Evolutionary conservation across 2,888 invertebrate species (phyloP).

Genomic region (Seira musarum): DNA sequence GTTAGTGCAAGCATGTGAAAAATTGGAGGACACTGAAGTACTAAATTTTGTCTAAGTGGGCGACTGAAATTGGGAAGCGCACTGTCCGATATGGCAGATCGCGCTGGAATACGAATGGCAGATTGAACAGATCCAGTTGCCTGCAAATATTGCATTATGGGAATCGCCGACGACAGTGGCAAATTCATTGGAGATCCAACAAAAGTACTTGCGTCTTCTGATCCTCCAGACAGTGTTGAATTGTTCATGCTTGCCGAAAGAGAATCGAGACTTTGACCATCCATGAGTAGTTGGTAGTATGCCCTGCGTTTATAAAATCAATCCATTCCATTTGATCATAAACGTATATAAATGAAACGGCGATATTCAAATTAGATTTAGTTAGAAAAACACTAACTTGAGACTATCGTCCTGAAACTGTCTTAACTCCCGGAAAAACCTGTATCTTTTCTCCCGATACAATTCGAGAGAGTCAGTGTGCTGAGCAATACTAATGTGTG

Average conservation of each 20-base stretch:
- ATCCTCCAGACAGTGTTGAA: not conserved
- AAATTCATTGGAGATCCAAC: not conserved
- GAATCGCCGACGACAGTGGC: not conserved
- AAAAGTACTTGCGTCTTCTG: not conserved
- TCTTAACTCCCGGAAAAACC: conserved; percentile 27
- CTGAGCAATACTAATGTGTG: not conserved
- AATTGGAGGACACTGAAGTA: not conserved
- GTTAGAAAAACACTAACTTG: conserved; percentile 16
- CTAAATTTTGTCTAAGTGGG: not conserved
- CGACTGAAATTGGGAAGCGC: not conserved
- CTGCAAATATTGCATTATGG: not conserved
- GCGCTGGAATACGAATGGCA: not conserved
- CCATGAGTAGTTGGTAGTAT: not conserved
- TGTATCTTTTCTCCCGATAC: conserved; percentile 16
- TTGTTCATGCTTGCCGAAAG: too few species aligned
- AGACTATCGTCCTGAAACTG: conserved; percentile 33
- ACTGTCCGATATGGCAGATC: not conserved
- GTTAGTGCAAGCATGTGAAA: conserved; percentile 4
- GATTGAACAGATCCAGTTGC: not conserved
- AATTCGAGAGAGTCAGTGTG: conserved; percentile 38
- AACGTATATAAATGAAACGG: too few species aligned
- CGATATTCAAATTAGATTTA: too few species aligned
- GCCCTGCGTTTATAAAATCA: not conserved
- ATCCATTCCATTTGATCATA: too few species aligned
- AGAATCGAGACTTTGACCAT: not conserved